Conservation (phyloP, 2,797 vertebrate species). For the Propithecus deckenii region DNA sequence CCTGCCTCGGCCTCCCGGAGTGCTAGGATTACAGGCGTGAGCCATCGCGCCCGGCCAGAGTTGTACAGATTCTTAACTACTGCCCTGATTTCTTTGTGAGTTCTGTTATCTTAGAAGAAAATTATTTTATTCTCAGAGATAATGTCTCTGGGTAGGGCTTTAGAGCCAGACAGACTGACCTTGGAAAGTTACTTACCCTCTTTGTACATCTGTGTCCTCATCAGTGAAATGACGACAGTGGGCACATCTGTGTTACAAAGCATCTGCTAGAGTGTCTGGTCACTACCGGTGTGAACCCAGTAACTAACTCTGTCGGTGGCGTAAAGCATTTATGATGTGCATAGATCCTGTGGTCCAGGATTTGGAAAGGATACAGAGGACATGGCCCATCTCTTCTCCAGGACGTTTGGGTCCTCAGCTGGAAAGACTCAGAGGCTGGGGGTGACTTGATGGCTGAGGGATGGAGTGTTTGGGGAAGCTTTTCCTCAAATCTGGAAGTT, state of each 20-base stretch:
- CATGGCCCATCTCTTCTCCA: background rate
- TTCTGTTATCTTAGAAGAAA: background rate
- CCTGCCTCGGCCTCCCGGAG: no score
- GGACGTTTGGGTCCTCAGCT: background rate
- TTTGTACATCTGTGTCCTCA: background rate
- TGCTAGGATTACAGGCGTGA: no score
- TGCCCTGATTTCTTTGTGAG: background rate
- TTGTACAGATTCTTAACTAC: background rate
- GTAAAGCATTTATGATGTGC: background rate
- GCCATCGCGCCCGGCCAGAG: no score
- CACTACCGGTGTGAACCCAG: background rate
- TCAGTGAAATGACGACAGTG: background rate
- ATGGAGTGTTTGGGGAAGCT: background rate
- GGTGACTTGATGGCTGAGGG: background rate
- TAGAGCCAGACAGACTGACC: no score
- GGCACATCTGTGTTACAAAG: background rate
- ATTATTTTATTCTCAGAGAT: background rate
- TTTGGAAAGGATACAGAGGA: background rate
- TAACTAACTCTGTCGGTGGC: background rate
- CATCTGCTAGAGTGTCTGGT: background rate
- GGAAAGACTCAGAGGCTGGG: background rate
- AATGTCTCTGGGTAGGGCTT: background rate
- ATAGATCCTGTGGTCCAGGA: background rate
- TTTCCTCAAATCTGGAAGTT: background rate
- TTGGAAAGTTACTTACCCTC: background rate